Conservation (phyloP, 2,113 vertebrate species). For the Andinoacara biseriatus region DNA sequence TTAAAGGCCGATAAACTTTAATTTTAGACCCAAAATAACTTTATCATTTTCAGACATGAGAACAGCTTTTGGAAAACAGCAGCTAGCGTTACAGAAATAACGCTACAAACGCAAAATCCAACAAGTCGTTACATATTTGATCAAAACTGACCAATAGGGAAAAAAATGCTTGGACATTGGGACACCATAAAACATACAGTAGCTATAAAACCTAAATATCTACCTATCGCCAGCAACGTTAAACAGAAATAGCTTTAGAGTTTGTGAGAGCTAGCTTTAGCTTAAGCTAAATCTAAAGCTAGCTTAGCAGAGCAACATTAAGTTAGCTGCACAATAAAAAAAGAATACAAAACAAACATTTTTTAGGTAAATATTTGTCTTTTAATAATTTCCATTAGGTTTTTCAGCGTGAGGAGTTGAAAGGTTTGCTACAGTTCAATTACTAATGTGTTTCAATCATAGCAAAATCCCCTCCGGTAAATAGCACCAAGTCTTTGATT, state of each 20-base stretch:
- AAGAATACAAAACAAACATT: too few species aligned
- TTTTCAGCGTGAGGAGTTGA: neutral
- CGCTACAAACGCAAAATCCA: too few species aligned
- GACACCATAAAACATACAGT: too few species aligned
- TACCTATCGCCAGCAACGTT: neutral
- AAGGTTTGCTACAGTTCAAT: neutral
- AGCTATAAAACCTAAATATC: too few species aligned
- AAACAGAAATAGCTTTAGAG: neutral
- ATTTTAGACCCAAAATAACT: neutral
- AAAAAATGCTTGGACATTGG: neutral
- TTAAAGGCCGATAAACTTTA: neutral
- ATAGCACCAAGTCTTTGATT: neutral
- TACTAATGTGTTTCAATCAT: neutral
- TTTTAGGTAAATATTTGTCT: neutral
- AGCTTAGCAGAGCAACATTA: neutral
- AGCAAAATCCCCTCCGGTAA: fast-evolving
- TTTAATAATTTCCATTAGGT: neutral
- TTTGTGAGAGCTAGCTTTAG: neutral
- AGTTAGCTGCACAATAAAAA: neutral
- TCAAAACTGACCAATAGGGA: neutral
- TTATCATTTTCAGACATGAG: neutral
- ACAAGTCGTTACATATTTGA: neutral
- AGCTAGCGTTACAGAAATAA: neutral
- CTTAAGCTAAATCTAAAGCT: neutral
- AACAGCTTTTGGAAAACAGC: neutral